phyloP scores from a whole-genome alignment of 2,113 vertebrate species.

The Drymodes brunneopygia region DNA sequence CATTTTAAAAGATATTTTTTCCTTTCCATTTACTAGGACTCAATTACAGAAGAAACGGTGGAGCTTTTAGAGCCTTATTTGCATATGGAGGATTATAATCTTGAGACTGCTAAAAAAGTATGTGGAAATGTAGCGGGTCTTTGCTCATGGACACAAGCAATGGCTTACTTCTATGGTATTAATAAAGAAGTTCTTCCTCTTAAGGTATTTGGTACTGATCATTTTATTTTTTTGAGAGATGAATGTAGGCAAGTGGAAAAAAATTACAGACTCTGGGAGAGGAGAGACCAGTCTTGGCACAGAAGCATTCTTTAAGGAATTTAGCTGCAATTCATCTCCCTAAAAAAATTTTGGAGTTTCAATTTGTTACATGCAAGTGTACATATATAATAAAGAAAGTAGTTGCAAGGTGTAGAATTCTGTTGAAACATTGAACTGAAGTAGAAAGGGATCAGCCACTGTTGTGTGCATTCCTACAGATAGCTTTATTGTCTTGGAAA shows the following conservation, averaged over 20 bases:
- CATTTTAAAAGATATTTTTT: neutral
- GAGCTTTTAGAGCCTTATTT: slow-evolving; percentile 81
- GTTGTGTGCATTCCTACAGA: neutral
- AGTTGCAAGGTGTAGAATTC: neutral
- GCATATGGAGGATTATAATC: slow-evolving; percentile 83
- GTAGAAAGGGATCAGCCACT: neutral
- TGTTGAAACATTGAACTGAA: neutral
- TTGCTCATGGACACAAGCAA: slow-evolving; percentile 85
- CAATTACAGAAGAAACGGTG: slow-evolving; percentile 82
- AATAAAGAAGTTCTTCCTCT: slow-evolving; percentile 87
- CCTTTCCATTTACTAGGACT: slow-evolving; percentile 66
- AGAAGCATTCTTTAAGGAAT: neutral
- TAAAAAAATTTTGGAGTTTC: neutral
- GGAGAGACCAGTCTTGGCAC: neutral
- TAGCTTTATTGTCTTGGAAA: neutral
- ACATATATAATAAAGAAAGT: neutral
- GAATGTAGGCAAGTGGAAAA: neutral
- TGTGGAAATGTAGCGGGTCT: slow-evolving; percentile 86
- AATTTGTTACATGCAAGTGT: neutral
- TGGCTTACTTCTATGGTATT: slow-evolving; percentile 83
- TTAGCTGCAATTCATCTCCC: neutral
- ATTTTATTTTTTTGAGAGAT: neutral
- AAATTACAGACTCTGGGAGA: neutral
- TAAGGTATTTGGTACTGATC: slow-evolving; percentile 67
- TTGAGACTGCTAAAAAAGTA: slow-evolving; percentile 82